Percentiles rank a stretch among this genome's conserved stretches.
Conservation (phyloP, 1,140 invertebrate genomes). For the Whitmania pigra region DNA sequence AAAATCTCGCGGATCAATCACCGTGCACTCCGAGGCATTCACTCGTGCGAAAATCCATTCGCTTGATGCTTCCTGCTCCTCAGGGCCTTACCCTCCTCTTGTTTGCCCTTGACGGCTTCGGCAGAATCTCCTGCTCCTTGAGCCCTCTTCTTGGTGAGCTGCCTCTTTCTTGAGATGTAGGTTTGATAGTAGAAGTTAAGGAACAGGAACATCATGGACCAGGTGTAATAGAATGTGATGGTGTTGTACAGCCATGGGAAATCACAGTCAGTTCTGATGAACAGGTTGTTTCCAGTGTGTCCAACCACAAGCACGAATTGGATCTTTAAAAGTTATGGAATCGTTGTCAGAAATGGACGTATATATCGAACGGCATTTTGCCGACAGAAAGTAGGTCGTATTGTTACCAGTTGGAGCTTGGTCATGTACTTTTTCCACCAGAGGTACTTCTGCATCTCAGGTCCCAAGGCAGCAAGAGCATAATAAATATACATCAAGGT, state of each 20-base stretch:
- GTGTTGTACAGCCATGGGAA: conserved; percentile 38
- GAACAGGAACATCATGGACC: conserved; percentile 43
- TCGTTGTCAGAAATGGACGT: neutral
- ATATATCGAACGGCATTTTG: neutral
- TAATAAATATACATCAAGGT: conserved; percentile 89
- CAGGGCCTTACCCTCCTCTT: no score
- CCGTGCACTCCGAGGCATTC: no score
- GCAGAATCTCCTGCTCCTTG: neutral
- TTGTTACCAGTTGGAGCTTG: conserved; percentile 61
- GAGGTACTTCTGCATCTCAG: conserved; percentile 60
- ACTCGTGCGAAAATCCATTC: no score
- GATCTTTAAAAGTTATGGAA: conserved; percentile 17
- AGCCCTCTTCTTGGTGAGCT: neutral
- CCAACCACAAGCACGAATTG: conserved; percentile 21
- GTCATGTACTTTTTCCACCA: conserved; percentile 94
- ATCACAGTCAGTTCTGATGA: conserved; percentile 34
- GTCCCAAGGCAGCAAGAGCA: conserved; percentile 66
- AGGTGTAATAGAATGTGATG: conserved; percentile 37
- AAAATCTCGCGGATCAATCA: no score
- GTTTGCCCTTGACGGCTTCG: no score
- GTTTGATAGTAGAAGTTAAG: conserved; percentile 45
- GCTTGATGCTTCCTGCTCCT: no score
- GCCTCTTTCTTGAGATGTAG: conserved; percentile 32
- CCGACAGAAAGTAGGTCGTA: neutral
- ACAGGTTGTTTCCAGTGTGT: conserved; percentile 21